Conservation (phyloP, 2,888 invertebrate genomes). For the Galerucella nymphaeae region DNA sequence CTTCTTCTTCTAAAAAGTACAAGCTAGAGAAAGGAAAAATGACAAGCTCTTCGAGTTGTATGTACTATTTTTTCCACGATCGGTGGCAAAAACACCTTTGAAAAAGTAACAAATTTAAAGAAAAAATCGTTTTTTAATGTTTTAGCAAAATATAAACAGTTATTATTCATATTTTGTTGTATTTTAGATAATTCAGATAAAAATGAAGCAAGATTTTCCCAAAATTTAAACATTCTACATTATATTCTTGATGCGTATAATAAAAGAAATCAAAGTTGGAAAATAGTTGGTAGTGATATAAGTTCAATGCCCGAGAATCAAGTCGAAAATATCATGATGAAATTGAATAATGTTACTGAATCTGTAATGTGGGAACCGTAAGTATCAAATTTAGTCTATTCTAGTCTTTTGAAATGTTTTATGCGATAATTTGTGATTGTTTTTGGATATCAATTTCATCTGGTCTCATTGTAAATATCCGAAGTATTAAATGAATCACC, state of each 20-base stretch:
- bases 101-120: no score
- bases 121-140: not conserved
- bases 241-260: slow-evolving; percentile 75
- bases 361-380: slow-evolving; percentile 82
- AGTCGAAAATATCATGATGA: slow-evolving; percentile 68
- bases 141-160: not conserved
- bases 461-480: no score
- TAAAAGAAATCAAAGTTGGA: slow-evolving; percentile 68
- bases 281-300: slow-evolving; percentile 73
- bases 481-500: no score
- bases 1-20: no score
- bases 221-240: slow-evolving; percentile 72
- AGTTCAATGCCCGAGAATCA: slow-evolving; percentile 68
- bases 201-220: slow-evolving; percentile 70
- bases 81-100: no score
- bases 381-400: slow-evolving; percentile 60
- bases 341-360: slow-evolving; percentile 71
- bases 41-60: not conserved
- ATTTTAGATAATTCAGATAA: slow-evolving; percentile 67
- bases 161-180: not conserved
- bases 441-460: no score
- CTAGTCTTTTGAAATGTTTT: not conserved
- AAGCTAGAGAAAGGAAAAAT: not conserved
- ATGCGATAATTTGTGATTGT: no score
- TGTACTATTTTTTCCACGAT: no score